Base-by-base conservation (phyloP, 2,888 invertebrate genomes). In the Nymphalis urticae region DNA sequence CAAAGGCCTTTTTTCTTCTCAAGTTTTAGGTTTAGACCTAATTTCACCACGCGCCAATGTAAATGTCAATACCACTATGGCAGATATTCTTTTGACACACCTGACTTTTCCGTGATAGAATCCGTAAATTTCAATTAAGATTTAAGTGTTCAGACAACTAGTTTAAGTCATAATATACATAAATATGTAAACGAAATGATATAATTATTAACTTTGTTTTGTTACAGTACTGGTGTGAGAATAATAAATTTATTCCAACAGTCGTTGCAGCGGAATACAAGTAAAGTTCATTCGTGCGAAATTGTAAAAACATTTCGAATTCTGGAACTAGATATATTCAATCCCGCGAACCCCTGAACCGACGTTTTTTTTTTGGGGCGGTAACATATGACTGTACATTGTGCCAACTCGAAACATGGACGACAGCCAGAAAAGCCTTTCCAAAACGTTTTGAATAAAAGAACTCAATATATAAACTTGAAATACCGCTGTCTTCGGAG, bases 391-490 rank as follows among this genome's bases (percentile, higher is more conserved):
- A 56, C 56, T 21, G 54, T 36, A 62, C 24, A 61, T 48, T 63
- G 66, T 67, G 66, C 66, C 66, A 67, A 67, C 24, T 62, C 24
- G 48, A 56, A 62, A 67, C 56, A 58, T 67, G 66, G 66, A 61
- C 56, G 66, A 48, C 50, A 62, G 66, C 66, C 66, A 67, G 62
- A 62, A 62, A 67, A 56, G 66, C 66, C 66, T 62, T 56, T 50
- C 32, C 48, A 24, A 67, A 66, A 42, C 48, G 21, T 48, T 36
- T 61, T 61, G 61, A 9, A 62, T 36, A 42, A 58, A 67, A 50
- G 19, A 19, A 32, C 58, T 13, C 36, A 32, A 58, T 58, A 42
- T 27, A 58, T 58, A 58, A 58, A 58, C 19, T 36, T 42, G 58
- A 42, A 58, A 42, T 58, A 42, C 3, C 58, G 58, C 58, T 58